phyloP scores from a whole-genome alignment of 2,888 invertebrate genomes.

The Cheiracanthium punctorium region DNA sequence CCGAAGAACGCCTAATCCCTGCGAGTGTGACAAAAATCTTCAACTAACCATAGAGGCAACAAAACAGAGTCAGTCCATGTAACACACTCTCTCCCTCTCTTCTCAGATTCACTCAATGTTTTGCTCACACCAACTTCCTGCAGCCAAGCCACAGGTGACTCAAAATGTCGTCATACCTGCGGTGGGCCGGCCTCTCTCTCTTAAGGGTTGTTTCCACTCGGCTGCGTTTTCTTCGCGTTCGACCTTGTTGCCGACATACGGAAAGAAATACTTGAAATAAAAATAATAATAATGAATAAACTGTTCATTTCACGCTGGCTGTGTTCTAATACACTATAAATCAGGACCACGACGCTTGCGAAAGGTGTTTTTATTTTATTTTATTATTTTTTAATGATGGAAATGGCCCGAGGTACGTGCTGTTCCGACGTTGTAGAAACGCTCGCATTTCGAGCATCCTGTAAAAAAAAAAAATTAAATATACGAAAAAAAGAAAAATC shows the following conservation, averaged over 20 bases:
- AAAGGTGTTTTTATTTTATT: not conserved
- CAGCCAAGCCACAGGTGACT: not conserved
- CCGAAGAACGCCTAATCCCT: no score
- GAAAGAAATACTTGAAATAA: not conserved
- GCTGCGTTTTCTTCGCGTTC: not conserved
- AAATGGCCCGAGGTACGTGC: no score
- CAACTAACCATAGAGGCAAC: not conserved
- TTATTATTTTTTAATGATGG: no score
- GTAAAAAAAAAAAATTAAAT: no score
- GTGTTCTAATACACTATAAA: not conserved
- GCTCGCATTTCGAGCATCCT: no score
- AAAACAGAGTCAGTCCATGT: no score
- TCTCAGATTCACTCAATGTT: not conserved
- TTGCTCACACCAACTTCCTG: not conserved
- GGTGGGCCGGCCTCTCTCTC: not conserved
- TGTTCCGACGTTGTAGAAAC: no score
- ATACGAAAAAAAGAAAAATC: no score
- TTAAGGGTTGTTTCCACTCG: slow-evolving; percentile 4
- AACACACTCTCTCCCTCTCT: not conserved
- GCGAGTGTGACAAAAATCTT: not conserved
- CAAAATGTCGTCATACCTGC: not conserved
- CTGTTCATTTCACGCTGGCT: not conserved
- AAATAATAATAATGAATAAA: not conserved
- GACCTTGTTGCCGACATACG: slow-evolving; percentile 8
- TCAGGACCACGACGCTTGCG: not conserved